Evolutionary conservation across 2,797 vertebrate species (phyloP), one percentile per base, ranked within the genome.

Genomic region (Bufotes viridis): DNA sequence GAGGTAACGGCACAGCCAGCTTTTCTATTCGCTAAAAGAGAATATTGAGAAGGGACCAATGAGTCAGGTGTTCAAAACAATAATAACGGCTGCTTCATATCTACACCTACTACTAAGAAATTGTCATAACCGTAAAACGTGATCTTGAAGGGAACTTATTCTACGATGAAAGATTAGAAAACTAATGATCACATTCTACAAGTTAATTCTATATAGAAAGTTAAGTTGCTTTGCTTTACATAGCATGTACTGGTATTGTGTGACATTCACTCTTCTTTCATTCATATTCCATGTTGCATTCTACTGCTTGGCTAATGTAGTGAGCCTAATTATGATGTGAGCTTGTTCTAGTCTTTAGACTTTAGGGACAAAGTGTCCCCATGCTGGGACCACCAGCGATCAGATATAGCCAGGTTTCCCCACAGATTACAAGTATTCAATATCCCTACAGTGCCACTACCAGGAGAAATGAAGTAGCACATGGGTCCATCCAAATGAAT

Each of bases 1-100:
- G 95, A 96, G 53, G 97, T 97, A 93, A 97, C 95, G 75, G 96
- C 96, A 87, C 96, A 96, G 79, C 96, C 97, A 70, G 95, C 95
- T 92, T 96, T 93, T 92, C 96, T 95, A 92, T 96, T 97, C 91
- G 94, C 97, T 98, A 91, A 51, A 93, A 91, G 34, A 22, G 5
- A 87, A 70, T 15, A 78, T 8, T 8, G 18, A 55, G 17, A 65
- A 12, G 18, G 61, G 58, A 12, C 57, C 8, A 12, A 74, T 80
- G 10, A 87, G 55, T 72, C 29, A 58, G 57, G 29, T 55, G 24
- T 29, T 53, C n/a, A 26, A 20, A 7, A 14, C 2, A 3, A 20
- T n/a, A 65, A 29, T 12, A 26, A 15, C 24, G 7, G 26, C 67
- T 7, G n/a, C 29, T 3, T 60, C 7, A 34, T 3, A 17, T 61